Conservation (phyloP, 2,113 vertebrate species). For the Mola mola region DNA sequence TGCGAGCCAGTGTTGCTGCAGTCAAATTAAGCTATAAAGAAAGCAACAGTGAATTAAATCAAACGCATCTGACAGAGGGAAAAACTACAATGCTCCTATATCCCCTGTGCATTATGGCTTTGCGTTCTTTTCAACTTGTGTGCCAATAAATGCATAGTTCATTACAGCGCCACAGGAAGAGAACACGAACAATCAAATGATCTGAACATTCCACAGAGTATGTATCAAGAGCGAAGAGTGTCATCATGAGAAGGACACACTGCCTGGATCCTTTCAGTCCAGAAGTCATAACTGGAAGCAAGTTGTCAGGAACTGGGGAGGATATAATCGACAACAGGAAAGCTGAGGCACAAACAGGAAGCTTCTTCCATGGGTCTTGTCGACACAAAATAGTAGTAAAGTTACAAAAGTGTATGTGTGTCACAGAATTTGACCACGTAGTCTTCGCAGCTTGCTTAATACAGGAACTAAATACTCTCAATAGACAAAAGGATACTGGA, state of each 20-base stretch:
- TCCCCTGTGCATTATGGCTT: slow-evolving; percentile 21
- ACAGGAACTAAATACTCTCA: no score
- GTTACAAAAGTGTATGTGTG: slow-evolving; percentile 3
- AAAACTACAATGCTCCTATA: slow-evolving; percentile 12
- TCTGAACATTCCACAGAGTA: slow-evolving; percentile 47
- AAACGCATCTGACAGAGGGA: slow-evolving; percentile 6
- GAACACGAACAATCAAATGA: slow-evolving; percentile 40
- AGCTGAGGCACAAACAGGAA: slow-evolving; percentile 77
- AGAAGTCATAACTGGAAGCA: slow-evolving; percentile 30
- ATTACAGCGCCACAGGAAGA: slow-evolving; percentile 39
- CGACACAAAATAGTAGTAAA: slow-evolving; percentile 39
- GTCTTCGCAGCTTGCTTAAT: no score
- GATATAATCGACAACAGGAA: slow-evolving; percentile 73
- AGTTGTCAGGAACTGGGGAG: slow-evolving; percentile 43
- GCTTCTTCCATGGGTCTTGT: slow-evolving; percentile 45
- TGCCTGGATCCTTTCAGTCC: slow-evolving; percentile 20
- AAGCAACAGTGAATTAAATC: slow-evolving; percentile 9
- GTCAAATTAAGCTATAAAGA: slow-evolving; percentile 37
- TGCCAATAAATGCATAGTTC: slow-evolving; percentile 60
- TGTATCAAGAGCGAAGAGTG: slow-evolving; percentile 31
- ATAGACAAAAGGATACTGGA: not conserved
- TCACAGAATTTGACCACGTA: no score
- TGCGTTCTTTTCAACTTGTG: slow-evolving; percentile 40
- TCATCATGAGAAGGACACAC: slow-evolving; percentile 19
- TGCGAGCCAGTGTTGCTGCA: slow-evolving; percentile 63